phyloP scores from a whole-genome alignment of 2,888 invertebrate species.

The Slavum lentiscoides region DNA sequence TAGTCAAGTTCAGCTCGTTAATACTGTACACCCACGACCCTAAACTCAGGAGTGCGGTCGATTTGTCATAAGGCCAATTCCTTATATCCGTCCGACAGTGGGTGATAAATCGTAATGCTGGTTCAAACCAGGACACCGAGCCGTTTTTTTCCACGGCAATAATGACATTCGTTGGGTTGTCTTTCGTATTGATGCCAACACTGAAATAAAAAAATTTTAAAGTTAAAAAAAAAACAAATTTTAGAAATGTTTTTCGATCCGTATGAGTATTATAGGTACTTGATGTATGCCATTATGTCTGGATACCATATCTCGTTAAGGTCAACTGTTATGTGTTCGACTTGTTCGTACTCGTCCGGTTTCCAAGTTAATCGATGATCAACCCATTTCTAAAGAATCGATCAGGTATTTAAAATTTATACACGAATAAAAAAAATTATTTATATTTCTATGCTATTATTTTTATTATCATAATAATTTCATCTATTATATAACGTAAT shows the following conservation, averaged over 20 bases:
- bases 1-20: conserved; percentile 30
- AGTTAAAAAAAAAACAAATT: too few relatives aligned
- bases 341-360: not conserved
- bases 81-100: conserved; percentile 41
- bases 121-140: conserved; percentile 26
- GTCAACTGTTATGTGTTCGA: conserved; percentile 25
- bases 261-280: conserved; percentile 1
- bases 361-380: conserved; percentile 35
- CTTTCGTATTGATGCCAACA: conserved; percentile 23
- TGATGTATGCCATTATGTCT: conserved; percentile 36
- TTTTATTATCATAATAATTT: too few relatives aligned
- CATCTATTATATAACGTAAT: too few relatives aligned
- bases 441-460: too few relatives aligned
- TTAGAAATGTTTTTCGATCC: too few relatives aligned
- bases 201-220: too few relatives aligned
- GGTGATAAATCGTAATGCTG: conserved; percentile 19
- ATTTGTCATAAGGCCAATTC: conserved; percentile 41
- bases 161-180: conserved; percentile 18
- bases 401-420: not conserved
- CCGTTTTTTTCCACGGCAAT: conserved; percentile 12
- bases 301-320: conserved; percentile 38
- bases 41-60: not conserved
- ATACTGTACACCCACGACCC: conserved; percentile 36
- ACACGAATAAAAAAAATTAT: not conserved
- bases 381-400: conserved; percentile 16